phyloP scores from a whole-genome alignment of 1,140 invertebrate genomes.

The Aphelenchoides besseyi region DNA sequence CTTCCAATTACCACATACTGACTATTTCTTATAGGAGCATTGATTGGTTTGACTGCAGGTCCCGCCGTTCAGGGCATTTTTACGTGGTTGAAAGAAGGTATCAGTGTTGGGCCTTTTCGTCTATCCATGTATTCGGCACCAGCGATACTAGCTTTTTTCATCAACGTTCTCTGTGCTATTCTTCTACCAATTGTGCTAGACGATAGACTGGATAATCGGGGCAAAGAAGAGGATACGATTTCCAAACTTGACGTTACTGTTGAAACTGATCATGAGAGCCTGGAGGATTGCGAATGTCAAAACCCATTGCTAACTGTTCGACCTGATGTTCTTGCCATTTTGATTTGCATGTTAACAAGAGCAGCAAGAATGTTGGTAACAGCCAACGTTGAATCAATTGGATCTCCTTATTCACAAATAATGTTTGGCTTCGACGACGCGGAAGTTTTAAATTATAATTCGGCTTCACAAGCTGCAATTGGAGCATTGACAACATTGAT shows the following conservation, averaged over 20 bases:
- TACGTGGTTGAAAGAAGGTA: conserved; percentile 45
- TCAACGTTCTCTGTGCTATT: conserved; percentile 34
- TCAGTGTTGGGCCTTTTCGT: conserved; percentile 24
- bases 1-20: no score
- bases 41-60: conserved; percentile 41
- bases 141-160: conserved; percentile 37
- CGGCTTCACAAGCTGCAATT: conserved; percentile 35
- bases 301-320: conserved; percentile 12
- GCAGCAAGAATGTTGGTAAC: conserved; percentile 43
- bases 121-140: conserved; percentile 49
- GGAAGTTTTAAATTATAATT: conserved; percentile 48
- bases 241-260: conserved; percentile 21
- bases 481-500: conserved; percentile 40
- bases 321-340: conserved; percentile 38
- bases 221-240: conserved; percentile 24
- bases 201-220: conserved; percentile 36
- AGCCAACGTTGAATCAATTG: conserved; percentile 45
- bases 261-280: not conserved
- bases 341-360: conserved; percentile 43
- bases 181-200: conserved; percentile 28
- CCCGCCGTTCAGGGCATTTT: conserved; percentile 39
- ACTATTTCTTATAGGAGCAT: no score
- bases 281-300: conserved; percentile 18
- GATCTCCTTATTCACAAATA: conserved; percentile 44
- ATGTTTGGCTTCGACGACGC: conserved; percentile 48